Evolutionary conservation across 2,888 invertebrate genomes (phyloP).

Genomic region (Neocrepidodera transversa): DNA sequence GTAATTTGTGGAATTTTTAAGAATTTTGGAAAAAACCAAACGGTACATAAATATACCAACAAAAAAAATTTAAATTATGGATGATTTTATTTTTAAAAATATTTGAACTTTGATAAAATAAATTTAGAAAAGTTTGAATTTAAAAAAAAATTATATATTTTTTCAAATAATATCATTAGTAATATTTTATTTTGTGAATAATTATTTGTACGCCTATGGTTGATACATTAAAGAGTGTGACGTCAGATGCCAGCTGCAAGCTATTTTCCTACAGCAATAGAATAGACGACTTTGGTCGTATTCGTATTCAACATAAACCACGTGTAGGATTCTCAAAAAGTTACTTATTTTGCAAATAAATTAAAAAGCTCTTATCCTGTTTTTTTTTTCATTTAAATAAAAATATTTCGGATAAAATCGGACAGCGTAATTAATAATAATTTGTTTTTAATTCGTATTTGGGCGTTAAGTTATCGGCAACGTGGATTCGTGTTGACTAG

Average conservation of each 20-base stretch:
- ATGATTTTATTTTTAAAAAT: no score
- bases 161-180: no score
- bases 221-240: slow-evolving; percentile 27
- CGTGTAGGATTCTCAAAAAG: not conserved
- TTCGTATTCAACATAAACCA: slow-evolving; percentile 4
- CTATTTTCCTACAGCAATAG: slow-evolving; percentile 23
- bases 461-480: slow-evolving; percentile 2
- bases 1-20: no score
- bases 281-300: no score
- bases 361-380: not conserved
- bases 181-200: no score
- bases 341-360: no score
- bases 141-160: no score
- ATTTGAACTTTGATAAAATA: no score
- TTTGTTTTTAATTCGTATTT: slow-evolving; percentile 8
- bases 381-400: not conserved
- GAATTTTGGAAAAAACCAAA: no score
- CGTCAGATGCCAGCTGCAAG: slow-evolving; percentile 39
- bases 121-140: no score
- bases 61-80: no score
- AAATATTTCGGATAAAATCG: slow-evolving; percentile 11
- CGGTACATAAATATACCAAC: no score
- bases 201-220: slow-evolving; percentile 11
- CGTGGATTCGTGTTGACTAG: not conserved
- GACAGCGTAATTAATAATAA: slow-evolving; percentile 14